Percentiles rank a stretch among this genome's conserved stretches.
These are phyloP conservation scores for Gymnocephalus cernua DNA, from an alignment of 2,113 vertebrate species.

Conservation along the genomic window DNA sequence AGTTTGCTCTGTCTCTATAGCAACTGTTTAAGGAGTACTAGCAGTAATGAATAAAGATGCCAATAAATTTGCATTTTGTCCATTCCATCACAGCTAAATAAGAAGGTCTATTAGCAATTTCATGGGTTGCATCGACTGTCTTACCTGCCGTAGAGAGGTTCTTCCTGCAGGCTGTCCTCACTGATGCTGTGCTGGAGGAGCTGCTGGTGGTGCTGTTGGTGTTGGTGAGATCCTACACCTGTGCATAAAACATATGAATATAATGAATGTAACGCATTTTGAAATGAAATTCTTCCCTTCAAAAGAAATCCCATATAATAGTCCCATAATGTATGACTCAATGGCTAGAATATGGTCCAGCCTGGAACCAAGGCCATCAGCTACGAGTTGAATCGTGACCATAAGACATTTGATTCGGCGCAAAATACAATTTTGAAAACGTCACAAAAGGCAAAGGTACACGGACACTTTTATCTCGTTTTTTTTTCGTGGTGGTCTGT, in stretches of 20 bases:
- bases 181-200: slow-evolving; percentile 84
- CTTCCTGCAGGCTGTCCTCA: slow-evolving; percentile 85
- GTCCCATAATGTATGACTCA: background rate
- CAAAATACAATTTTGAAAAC: no score
- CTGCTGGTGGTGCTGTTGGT: slow-evolving; percentile 76
- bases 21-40: background rate
- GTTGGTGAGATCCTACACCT: slow-evolving; percentile 59
- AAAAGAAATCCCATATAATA: background rate
- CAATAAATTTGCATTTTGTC: background rate
- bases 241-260: background rate
- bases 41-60: background rate
- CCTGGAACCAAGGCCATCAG: no score
- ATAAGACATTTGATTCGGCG: no score
- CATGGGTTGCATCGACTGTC: background rate
- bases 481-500: no score
- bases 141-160: slow-evolving; percentile 70
- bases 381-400: no score
- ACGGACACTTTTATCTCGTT: no score
- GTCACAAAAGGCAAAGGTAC: no score
- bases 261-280: background rate
- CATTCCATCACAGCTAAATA: background rate
- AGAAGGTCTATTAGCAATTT: background rate
- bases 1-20: no score
- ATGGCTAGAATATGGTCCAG: background rate
- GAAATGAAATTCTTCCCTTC: background rate